phyloP scores from a whole-genome alignment of 2,888 invertebrate species.

The Siphlonurus alternatus region DNA sequence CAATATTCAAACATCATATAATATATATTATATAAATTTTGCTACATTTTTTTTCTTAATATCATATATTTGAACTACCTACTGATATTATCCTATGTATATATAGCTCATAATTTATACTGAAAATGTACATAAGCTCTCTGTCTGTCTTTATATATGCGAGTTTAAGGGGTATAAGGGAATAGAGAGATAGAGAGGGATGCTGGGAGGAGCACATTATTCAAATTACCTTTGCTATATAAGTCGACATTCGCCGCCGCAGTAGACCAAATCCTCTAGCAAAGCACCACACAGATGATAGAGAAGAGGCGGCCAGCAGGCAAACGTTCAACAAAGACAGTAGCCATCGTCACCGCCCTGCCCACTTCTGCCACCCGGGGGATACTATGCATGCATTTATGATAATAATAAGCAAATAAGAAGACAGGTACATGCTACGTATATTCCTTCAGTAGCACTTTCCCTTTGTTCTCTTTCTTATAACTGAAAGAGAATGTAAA shows the following conservation, averaged over 20 bases:
- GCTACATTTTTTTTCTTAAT: too few species aligned
- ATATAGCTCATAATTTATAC: too few species aligned
- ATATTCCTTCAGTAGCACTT: neutral
- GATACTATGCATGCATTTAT: neutral
- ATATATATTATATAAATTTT: too few species aligned
- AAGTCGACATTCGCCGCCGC: neutral
- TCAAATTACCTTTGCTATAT: neutral
- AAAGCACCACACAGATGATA: too few species aligned
- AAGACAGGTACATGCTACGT: neutral
- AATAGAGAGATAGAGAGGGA: neutral
- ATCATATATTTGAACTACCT: too few species aligned
- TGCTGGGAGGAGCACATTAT: too few species aligned
- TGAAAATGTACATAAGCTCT: too few species aligned
- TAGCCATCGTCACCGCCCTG: too few species aligned
- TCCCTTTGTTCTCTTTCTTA: neutral
- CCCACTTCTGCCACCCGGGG: too few species aligned
- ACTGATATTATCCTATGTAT: too few species aligned
- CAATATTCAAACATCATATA: too few species aligned
- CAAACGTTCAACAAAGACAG: neutral
- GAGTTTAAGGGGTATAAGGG: neutral
- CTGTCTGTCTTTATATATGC: too few species aligned
- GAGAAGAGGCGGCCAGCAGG: neutral
- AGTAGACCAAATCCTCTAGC: neutral
- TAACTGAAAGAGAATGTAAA: neutral
- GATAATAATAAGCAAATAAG: neutral